A percentile compares a stretch with the other conserved stretches of the same genome.
phyloP scores from a whole-genome alignment of 2,113 vertebrate species.

The Mola mola region DNA sequence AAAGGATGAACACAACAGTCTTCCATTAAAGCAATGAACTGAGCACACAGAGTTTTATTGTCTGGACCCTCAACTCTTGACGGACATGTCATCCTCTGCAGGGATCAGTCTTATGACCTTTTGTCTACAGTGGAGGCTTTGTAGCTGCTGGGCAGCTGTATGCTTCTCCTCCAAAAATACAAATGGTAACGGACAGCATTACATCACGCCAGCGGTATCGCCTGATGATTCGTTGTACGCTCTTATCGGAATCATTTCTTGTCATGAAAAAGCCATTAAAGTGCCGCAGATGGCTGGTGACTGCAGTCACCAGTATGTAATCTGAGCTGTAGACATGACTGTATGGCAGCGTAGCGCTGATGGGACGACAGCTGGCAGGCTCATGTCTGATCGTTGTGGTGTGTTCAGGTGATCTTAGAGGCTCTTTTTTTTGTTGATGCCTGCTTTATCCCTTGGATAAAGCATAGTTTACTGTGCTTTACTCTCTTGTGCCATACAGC shows the following conservation, averaged over 20 bases:
- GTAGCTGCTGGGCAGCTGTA: background rate
- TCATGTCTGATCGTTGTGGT: constrained; percentile 24
- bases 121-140: constrained; percentile 20
- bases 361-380: constrained; percentile 57
- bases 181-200: constrained; percentile 30
- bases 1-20: background rate
- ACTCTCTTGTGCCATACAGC: too few relatives aligned
- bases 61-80: constrained; percentile 18
- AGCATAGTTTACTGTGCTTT: too few relatives aligned
- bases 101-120: constrained; percentile 33
- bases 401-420: too few relatives aligned
- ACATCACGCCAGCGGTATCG: constrained; percentile 41
- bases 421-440: too few relatives aligned
- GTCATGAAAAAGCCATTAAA: constrained; percentile 50
- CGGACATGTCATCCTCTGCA: constrained; percentile 4
- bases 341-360: constrained; percentile 32
- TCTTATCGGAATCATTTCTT: constrained; percentile 38
- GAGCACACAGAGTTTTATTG: constrained; percentile 24
- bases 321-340: constrained; percentile 56
- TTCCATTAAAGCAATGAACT: background rate
- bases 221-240: constrained; percentile 14
- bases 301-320: constrained; percentile 60
- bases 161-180: too few relatives aligned
- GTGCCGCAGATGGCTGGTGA: constrained; percentile 44
- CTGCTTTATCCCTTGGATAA: too few relatives aligned